phyloP scores from a whole-genome alignment of 2,888 invertebrate genomes.

The Conomelus anceps region DNA sequence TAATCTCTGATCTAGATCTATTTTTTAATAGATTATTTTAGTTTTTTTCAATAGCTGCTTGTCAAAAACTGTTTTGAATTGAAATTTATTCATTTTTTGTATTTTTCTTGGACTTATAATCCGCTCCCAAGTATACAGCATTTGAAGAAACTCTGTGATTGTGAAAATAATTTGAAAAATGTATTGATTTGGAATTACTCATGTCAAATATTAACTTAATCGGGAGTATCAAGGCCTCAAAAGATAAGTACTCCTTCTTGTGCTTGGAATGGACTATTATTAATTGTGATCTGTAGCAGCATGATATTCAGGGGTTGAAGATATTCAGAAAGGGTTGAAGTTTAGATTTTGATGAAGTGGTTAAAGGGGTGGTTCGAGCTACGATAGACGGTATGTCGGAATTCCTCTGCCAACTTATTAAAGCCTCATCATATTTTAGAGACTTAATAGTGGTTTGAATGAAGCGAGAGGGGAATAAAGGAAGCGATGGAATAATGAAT shows the following conservation, averaged over 20 bases:
- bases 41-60: too few relatives aligned
- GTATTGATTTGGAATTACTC: too few relatives aligned
- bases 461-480: background rate
- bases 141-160: too few relatives aligned
- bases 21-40: too few relatives aligned
- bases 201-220: too few relatives aligned
- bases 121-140: too few relatives aligned
- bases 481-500: background rate
- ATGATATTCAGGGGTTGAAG: background rate
- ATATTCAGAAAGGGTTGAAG: background rate
- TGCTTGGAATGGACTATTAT: background rate
- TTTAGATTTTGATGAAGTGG: background rate
- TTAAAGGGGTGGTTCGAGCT: background rate
- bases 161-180: too few relatives aligned
- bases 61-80: too few relatives aligned
- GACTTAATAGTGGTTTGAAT: background rate
- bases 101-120: too few relatives aligned
- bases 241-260: background rate
- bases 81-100: too few relatives aligned
- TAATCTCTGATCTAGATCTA: too few relatives aligned
- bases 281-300: background rate
- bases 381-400: background rate
- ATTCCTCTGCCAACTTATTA: background rate
- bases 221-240: background rate
- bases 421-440: background rate